Conservation (phyloP, 2,797 vertebrate genomes). For the Champsocephalus gunnari region DNA sequence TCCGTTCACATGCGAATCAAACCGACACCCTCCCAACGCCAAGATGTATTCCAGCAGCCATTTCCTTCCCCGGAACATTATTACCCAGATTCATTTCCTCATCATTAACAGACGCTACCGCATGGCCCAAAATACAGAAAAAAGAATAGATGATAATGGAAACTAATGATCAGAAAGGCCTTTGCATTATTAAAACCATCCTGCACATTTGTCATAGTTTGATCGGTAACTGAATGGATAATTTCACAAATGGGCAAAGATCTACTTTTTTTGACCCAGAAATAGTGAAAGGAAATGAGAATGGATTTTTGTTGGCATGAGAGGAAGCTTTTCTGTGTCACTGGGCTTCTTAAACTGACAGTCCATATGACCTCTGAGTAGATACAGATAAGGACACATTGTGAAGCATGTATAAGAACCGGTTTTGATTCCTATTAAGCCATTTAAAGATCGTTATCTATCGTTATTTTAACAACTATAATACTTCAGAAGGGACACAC, state of each 20-base stretch:
- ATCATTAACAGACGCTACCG: constrained; percentile 20
- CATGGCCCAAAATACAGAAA: background rate
- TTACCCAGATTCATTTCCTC: constrained; percentile 49
- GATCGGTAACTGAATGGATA: constrained; percentile 26
- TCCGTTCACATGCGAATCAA: constrained; percentile 26
- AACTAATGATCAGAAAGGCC: background rate
- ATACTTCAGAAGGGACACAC: too few species aligned
- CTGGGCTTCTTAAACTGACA: constrained; percentile 1
- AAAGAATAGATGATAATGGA: constrained; percentile 20
- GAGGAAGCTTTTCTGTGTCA: constrained; percentile 27
- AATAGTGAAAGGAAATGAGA: constrained; percentile 25
- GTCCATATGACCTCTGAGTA: background rate
- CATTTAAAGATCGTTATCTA: too few species aligned
- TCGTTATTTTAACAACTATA: too few species aligned
- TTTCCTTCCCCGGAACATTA: constrained; percentile 41
- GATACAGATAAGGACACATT: background rate
- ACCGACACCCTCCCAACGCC: constrained; percentile 1
- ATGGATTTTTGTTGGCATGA: background rate
- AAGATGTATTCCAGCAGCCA: constrained; percentile 37
- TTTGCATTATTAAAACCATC: background rate
- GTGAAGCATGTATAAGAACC: background rate
- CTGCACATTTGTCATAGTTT: constrained; percentile 4
- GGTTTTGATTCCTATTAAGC: too few species aligned
- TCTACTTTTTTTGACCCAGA: constrained; percentile 28
- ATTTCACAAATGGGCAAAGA: constrained; percentile 13